Base-by-base conservation (phyloP, 1,140 invertebrate species). In the Tetraneura akinire region DNA sequence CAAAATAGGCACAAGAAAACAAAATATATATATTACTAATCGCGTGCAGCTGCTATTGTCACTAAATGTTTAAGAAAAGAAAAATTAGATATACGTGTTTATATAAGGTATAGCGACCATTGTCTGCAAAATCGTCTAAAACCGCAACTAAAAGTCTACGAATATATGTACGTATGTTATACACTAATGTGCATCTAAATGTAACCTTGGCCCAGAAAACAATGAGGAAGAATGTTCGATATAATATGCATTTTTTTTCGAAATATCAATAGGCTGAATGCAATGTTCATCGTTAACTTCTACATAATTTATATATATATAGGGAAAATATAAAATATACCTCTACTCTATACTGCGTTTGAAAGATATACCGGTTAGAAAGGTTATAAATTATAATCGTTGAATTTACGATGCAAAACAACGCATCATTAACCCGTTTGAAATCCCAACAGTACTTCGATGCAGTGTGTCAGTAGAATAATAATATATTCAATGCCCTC, bases 351-450 rank as follows among this genome's bases (percentile, higher is more conserved):
- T n/a, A 11, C 60, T 23, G 4, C 37, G 21, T 26, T 70, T 26
- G 21, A 70, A 66, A n/a, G 42, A 45, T 66, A 70, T 66, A 70
- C 66, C 66, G 45, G 66, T 70, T 70, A 70, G 66, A 70, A 70
- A 70, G 71, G 71, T 23, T 9, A 21, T n/a, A 37, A 55, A 49
- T 23, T 9, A 21, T n/a, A 37, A 55, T 51, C 21, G 23, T 37
- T 10, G n/a, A 26, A 45, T 37, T 74, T 16, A 49, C 9, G 21
- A 60, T 47, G 51, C 37, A 57, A 55, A 73, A 74, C 23, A 57
- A 74, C 71, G 11, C 71, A 32, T 60, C 37, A 60, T 60, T 45
- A 57, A 76, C 53, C 37, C 4, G 73, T 76, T 76, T 76, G n/a
- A 45, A 29, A 74, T 37, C 26, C 53, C 32, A 42, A 60, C 53